Conservation (phyloP, 2,888 invertebrate genomes). For the Saturnia pavonia region DNA sequence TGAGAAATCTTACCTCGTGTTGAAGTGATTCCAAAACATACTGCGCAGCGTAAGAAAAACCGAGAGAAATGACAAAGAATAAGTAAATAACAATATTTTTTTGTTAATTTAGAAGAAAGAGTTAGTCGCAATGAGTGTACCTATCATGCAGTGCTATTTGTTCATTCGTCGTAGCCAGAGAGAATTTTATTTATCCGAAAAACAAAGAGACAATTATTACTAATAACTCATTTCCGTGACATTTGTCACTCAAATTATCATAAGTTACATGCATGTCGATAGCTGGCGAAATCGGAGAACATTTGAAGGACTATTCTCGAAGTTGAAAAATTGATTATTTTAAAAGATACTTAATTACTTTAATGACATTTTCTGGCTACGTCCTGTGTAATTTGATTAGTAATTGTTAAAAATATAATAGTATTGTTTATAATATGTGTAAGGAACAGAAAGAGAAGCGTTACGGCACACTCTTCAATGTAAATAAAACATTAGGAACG, state of each 20-base stretch:
- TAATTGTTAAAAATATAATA: slow-evolving; percentile 44
- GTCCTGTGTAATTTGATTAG: slow-evolving; percentile 24
- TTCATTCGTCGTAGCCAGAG: slow-evolving; percentile 21
- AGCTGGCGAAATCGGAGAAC: not conserved
- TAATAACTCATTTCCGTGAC: not conserved
- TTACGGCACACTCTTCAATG: slow-evolving; percentile 64
- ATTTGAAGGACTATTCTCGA: not conserved
- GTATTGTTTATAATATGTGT: slow-evolving; percentile 45
- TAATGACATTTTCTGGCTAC: slow-evolving; percentile 27
- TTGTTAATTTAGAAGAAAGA: slow-evolving; percentile 63
- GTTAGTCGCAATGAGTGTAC: slow-evolving; percentile 41
- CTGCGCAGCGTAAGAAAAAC: slow-evolving; percentile 92
- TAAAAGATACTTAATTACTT: not conserved
- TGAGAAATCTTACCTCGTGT: slow-evolving; percentile 94
- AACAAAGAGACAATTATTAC: too few species aligned
- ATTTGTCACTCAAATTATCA: not conserved
- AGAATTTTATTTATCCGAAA: not conserved
- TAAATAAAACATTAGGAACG: slow-evolving; percentile 81
- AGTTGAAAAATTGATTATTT: not conserved
- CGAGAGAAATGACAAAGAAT: slow-evolving; percentile 85
- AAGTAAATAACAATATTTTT: slow-evolving; percentile 67
- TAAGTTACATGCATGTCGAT: not conserved
- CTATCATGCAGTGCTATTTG: slow-evolving; percentile 67
- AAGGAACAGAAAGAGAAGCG: slow-evolving; percentile 64
- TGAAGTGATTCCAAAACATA: slow-evolving; percentile 99